Evolutionary conservation across 2,113 vertebrate genomes (phyloP).

Genomic region (Campylorhamphus procurvoides): DNA sequence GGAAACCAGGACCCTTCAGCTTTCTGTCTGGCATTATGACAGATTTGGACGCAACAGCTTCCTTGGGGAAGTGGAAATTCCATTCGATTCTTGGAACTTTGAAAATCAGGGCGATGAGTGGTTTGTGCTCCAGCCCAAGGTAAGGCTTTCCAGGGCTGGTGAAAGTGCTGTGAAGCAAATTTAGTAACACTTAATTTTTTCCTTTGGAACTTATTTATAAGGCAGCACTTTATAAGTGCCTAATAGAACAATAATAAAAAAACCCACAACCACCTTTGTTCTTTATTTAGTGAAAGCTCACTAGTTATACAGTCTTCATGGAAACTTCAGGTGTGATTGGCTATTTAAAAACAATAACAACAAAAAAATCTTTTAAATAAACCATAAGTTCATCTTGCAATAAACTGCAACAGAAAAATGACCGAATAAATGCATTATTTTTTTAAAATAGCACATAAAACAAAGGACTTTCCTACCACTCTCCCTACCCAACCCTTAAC

Average conservation of each 20-base stretch:
- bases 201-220: background rate
- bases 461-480: background rate
- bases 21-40: constrained; percentile 97
- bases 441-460: background rate
- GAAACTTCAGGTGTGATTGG: background rate
- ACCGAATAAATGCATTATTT: background rate
- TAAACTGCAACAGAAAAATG: background rate
- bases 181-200: background rate
- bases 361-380: background rate
- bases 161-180: background rate
- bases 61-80: constrained; percentile 94
- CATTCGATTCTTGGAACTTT: constrained; percentile 94
- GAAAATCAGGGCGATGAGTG: constrained; percentile 89
- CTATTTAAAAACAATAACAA: background rate
- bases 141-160: constrained; percentile 54
- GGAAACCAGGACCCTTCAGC: constrained; percentile 91
- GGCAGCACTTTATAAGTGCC: background rate
- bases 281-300: background rate
- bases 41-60: constrained; percentile 94
- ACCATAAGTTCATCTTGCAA: background rate
- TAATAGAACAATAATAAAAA: background rate
- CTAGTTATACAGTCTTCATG: background rate
- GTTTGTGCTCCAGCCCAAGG: constrained; percentile 92
- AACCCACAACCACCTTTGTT: background rate
- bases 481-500: rapidly evolving